phyloP scores from a whole-genome alignment of 2,113 vertebrate species.

The Ochotona curzoniae region DNA sequence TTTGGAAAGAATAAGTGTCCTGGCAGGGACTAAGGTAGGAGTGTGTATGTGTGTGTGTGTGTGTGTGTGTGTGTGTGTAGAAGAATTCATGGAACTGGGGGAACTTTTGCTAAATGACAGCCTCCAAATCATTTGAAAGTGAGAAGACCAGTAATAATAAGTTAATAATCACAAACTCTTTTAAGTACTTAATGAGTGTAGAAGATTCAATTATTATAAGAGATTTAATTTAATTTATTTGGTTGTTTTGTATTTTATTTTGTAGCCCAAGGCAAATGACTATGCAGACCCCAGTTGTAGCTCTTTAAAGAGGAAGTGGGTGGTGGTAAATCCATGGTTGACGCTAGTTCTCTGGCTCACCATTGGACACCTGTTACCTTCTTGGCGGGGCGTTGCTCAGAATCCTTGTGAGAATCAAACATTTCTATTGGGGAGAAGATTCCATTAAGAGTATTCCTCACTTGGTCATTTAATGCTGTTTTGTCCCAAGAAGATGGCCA shows the following conservation, averaged over 20 bases:
- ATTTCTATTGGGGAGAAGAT: not conserved
- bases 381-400: not conserved
- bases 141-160: conserved; percentile 12
- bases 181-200: conserved; percentile 14
- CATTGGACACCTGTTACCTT: not conserved
- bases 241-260: conserved; percentile 39
- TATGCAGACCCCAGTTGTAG: not conserved
- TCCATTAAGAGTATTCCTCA: not conserved
- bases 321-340: not conserved
- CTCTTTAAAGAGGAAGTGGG: not conserved
- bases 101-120: conserved; percentile 25
- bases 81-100: not conserved
- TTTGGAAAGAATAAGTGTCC: conserved; percentile 1
- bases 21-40: not conserved
- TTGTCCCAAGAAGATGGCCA: conserved; percentile 8
- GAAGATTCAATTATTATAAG: conserved; percentile 62
- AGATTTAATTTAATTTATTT: conserved; percentile 55
- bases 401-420: not conserved
- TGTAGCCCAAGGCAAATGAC: conserved; percentile 3
- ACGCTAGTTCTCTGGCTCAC: not conserved
- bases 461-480: conserved; percentile 38
- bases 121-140: not conserved
- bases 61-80: not conserved
- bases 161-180: conserved; percentile 50
- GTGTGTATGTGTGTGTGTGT: not conserved